phyloP scores from a whole-genome alignment of 2,113 vertebrate species.

The Colossoma macropomum region DNA sequence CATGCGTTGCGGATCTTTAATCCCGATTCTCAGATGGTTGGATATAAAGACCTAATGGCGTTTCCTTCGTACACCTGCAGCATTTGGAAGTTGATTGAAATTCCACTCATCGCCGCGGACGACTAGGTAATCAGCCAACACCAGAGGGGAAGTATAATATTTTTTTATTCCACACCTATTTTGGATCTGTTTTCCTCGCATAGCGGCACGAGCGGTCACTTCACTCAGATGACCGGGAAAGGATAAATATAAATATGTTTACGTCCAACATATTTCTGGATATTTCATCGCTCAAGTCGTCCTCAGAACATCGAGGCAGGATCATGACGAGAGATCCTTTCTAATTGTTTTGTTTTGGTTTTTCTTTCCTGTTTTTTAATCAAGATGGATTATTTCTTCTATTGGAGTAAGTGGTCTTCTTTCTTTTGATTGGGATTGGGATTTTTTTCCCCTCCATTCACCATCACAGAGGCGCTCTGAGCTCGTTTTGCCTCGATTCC shows the following conservation, averaged over 20 bases:
- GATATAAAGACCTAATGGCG: constrained; percentile 64
- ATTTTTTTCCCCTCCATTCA: constrained; percentile 33
- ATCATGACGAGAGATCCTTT: constrained; percentile 61
- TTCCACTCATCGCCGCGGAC: constrained; percentile 61
- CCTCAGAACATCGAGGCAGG: constrained; percentile 43
- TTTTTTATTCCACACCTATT: not conserved
- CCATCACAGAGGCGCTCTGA: constrained; percentile 50
- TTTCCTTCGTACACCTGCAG: constrained; percentile 62
- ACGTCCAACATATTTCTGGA: constrained; percentile 70
- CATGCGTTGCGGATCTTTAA: constrained; percentile 39
- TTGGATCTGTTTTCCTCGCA: constrained; percentile 27
- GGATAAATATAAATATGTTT: constrained; percentile 60
- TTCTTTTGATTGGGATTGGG: constrained; percentile 46
- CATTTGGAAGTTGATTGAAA: constrained; percentile 71
- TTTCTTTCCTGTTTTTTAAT: not conserved
- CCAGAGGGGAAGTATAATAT: constrained; percentile 58
- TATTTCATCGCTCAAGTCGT: constrained; percentile 59
- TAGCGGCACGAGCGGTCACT: constrained; percentile 24
- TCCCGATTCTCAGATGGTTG: constrained; percentile 51
- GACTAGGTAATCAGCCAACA: constrained; percentile 59
- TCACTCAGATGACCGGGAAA: constrained; percentile 48
- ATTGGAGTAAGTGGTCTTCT: constrained; percentile 59
- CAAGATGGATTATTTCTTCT: constrained; percentile 62
- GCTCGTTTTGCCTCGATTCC: constrained; percentile 59
- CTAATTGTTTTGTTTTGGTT: constrained; percentile 25